Base-by-base conservation (phyloP, 2,113 vertebrate genomes). In the Piaya cayana region DNA sequence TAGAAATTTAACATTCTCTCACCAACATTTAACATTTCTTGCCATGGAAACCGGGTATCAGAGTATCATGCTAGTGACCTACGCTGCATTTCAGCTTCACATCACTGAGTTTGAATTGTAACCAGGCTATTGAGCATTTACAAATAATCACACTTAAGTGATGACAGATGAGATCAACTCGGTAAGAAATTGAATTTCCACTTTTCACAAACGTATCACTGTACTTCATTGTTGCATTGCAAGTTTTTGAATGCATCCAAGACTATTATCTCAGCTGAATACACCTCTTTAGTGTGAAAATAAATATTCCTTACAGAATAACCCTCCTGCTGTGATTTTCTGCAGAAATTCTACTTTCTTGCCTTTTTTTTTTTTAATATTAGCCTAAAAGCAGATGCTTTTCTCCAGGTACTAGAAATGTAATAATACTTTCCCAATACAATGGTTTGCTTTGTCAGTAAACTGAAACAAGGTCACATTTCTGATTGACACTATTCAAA, bases 241-340 rank as follows among this genome's bases (percentile, higher is more conserved):
- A 92, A 82, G 62, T 21, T 47, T 91, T 75, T 36, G 56, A 56
- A 16, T 50, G 18, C 32, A 69, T 19, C 19, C 16, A 45, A 27
- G 17, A 36, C 26, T 39, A 5, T 12, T 16, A n/a, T 47, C 47
- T 71, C 1, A 0, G 12, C 15, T 59, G 32, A 74, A 78, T 4
- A 50, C 1, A 1, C 9, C 72, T 39, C 16, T 62, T 82, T 16
- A 32, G 23, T 7, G 8, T 36, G 15, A 19, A 21, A 50, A 29
- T 32, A n/a, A 20, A 5, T 32, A 19, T 6, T 8, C 34, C 39
- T 64, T 53, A 64, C 3, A 75, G 45, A 50, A 75, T 20, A 34
- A 36, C 3, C 5, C 14, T 63, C 56, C 30, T 0, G 0, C 25
- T 55, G 32, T 6, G 25, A 29, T 88, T 67, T 83, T 62, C 32